Percentiles rank a stretch among this genome's conserved stretches.
Conservation (phyloP, 1,140 invertebrate genomes). For the Antheraea pernyi region DNA sequence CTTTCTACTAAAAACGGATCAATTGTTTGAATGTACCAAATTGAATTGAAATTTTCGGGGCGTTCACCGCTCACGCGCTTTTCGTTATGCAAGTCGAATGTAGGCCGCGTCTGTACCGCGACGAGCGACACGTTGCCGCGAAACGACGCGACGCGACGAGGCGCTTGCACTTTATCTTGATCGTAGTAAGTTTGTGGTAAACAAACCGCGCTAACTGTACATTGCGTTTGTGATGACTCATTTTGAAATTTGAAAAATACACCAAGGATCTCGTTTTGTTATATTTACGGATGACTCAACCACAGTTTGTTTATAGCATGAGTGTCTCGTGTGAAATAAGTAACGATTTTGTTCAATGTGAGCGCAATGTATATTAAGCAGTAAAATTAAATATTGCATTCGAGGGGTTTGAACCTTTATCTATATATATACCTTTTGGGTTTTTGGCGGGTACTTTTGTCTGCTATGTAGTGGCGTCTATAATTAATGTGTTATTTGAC, state of each 20-base stretch:
- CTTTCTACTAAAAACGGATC: constrained; percentile 6
- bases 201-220: constrained; percentile 6
- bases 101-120: constrained; percentile 38
- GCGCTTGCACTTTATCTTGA: constrained; percentile 34
- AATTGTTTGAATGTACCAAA: constrained; percentile 19
- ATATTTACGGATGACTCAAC: not conserved
- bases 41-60: constrained; percentile 33
- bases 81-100: constrained; percentile 40
- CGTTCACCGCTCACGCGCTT: constrained; percentile 18
- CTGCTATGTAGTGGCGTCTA: too few relatives aligned
- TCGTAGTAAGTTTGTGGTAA: constrained; percentile 16
- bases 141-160: constrained; percentile 10
- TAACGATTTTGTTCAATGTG: not conserved
- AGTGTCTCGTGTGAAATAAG: not conserved
- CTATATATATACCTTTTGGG: too few relatives aligned
- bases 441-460: too few relatives aligned
- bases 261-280: not conserved
- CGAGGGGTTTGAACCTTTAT: too few relatives aligned
- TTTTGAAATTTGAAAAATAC: constrained; percentile 3
- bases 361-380: too few relatives aligned
- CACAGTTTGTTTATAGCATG: not conserved
- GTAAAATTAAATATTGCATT: too few relatives aligned
- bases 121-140: constrained; percentile 26
- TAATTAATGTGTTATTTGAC: too few relatives aligned
- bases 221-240: not conserved